These are phyloP conservation scores for Phaenicophaeus curvirostris DNA, from an alignment of 2,797 vertebrate genomes.

Conservation along the genomic window DNA sequence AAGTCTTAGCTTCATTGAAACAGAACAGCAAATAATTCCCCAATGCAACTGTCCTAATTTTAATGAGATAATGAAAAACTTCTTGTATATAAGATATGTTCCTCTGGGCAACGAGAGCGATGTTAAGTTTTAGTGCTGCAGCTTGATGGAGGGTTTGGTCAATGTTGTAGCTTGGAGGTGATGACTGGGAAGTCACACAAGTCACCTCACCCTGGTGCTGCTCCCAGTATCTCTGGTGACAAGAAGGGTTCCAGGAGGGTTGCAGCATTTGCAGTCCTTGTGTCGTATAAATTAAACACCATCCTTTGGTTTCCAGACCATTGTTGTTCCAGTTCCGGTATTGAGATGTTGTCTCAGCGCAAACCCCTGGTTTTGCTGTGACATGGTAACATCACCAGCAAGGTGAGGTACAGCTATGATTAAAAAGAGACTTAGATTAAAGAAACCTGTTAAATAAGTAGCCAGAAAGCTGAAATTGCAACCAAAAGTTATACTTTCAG, in stretches of 20 bases:
- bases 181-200: fast-evolving
- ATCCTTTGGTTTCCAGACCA: not conserved
- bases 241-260: not conserved
- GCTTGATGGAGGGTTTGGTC: not conserved
- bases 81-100: not conserved
- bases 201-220: not conserved
- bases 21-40: not conserved
- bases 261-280: not conserved
- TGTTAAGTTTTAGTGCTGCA: not conserved
- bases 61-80: not conserved
- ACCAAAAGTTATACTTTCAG: not conserved
- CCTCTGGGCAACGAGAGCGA: fast-evolving
- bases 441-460: not conserved
- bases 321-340: not conserved
- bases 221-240: not conserved
- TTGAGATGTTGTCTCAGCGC: not conserved
- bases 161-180: fast-evolving
- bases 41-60: not conserved
- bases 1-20: too few species aligned
- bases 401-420: not conserved
- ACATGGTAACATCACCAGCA: not conserved
- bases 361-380: not conserved
- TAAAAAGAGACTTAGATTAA: not conserved
- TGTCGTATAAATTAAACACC: not conserved
- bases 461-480: not conserved